Conservation (phyloP, 2,797 vertebrate species). For the Schizothorax lantsangensis region DNA sequence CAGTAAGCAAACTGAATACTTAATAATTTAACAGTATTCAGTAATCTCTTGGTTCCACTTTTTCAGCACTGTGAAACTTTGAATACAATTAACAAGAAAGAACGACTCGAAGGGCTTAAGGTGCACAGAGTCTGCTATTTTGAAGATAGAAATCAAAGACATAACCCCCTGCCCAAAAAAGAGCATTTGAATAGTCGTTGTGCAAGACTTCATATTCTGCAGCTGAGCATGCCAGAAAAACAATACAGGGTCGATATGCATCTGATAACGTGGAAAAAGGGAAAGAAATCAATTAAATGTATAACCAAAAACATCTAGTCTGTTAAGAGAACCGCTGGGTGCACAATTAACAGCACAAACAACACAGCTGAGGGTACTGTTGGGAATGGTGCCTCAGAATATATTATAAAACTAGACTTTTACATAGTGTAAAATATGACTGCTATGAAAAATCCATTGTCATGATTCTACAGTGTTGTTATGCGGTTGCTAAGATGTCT, state of each 20-base stretch:
- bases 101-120: neutral
- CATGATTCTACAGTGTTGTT: neutral
- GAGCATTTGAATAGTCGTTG: neutral
- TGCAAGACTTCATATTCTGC: neutral
- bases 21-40: slow-evolving; percentile 2
- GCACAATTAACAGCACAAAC: neutral
- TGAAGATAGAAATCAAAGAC: slow-evolving; percentile 3
- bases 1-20: neutral
- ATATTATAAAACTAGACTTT: neutral
- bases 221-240: neutral
- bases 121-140: slow-evolving; percentile 6
- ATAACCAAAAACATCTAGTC: neutral
- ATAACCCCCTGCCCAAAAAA: neutral
- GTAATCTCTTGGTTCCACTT: neutral
- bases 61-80: neutral
- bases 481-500: neutral
- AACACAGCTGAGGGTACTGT: too few relatives aligned
- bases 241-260: neutral
- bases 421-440: neutral
- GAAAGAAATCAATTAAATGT: slow-evolving; percentile 4
- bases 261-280: neutral
- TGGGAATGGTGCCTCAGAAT: neutral
- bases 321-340: slow-evolving; percentile 9
- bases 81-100: slow-evolving; percentile 32
- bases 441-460: neutral